Conservation (phyloP, 1,140 invertebrate genomes). For the Platyura marginata region DNA sequence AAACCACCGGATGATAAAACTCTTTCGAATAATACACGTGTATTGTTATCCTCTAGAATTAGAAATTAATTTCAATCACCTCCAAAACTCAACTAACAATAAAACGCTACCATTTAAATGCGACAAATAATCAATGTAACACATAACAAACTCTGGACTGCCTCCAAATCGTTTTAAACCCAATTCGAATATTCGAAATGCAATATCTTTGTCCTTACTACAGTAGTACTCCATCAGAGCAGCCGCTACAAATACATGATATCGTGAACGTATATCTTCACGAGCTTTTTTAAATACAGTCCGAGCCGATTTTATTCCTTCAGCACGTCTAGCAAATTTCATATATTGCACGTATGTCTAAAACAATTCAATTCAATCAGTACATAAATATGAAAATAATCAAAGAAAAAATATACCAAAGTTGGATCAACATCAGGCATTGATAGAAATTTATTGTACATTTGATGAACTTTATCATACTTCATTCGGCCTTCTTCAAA, state of each 20-base stretch:
- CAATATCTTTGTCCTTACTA: slow-evolving; percentile 97
- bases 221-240: slow-evolving; percentile 99
- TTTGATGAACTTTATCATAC: slow-evolving; percentile 93
- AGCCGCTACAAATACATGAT: slow-evolving; percentile 91
- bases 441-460: slow-evolving; percentile 84
- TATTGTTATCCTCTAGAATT: slow-evolving; percentile 93
- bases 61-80: not conserved
- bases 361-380: slow-evolving; percentile 10
- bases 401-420: slow-evolving; percentile 39
- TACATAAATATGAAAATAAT: slow-evolving; percentile 4
- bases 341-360: slow-evolving; percentile 98
- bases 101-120: slow-evolving; percentile 74
- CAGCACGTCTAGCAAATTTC: slow-evolving; percentile 92
- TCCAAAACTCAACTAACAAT: not conserved
- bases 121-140: slow-evolving; percentile 93
- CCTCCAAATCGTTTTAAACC: slow-evolving; percentile 93
- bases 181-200: slow-evolving; percentile 94
- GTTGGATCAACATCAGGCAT: slow-evolving; percentile 86
- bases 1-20: slow-evolving; percentile 87
- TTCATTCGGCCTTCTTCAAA: slow-evolving; percentile 95
- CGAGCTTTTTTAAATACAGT: slow-evolving; percentile 88
- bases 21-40: slow-evolving; percentile 90
- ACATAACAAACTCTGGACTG: slow-evolving; percentile 84
- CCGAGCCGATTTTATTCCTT: slow-evolving; percentile 93
- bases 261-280: slow-evolving; percentile 68